phyloP scores from a whole-genome alignment of 1,140 invertebrate species.

The Frieseomelitta varia region DNA sequence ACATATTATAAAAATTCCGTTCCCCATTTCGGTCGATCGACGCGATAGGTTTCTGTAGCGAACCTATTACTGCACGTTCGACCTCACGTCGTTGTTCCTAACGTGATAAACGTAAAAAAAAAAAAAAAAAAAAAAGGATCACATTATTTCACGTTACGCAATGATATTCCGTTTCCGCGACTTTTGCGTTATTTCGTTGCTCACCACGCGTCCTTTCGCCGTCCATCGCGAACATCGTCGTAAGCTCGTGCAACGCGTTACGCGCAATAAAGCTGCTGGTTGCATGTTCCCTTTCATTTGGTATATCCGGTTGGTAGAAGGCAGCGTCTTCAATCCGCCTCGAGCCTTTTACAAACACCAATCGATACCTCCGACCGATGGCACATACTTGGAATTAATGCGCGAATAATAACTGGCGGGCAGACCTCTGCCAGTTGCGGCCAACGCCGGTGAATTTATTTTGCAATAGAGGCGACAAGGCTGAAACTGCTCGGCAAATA shows the following conservation, averaged over 20 bases:
- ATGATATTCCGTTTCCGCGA: background rate
- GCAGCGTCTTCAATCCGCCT: background rate
- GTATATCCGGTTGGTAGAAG: slow-evolving; percentile 2
- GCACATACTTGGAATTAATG: background rate
- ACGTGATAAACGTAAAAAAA: background rate
- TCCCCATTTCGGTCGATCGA: background rate
- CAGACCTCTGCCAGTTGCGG: background rate
- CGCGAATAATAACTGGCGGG: background rate
- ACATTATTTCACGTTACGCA: background rate
- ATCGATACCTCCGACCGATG: background rate
- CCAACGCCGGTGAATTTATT: background rate
- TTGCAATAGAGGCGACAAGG: background rate
- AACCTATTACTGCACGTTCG: background rate
- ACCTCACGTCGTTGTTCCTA: background rate
- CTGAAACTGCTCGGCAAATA: background rate
- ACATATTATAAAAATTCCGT: background rate
- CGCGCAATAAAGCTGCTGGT: slow-evolving; percentile 20
- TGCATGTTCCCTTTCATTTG: background rate
- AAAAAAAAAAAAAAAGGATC: no score
- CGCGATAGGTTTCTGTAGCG: background rate
- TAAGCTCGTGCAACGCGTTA: slow-evolving; percentile 3
- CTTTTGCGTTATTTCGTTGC: background rate
- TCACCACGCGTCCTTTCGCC: background rate
- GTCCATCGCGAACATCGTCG: slow-evolving; percentile 9
- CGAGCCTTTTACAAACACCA: background rate